Base-by-base conservation (phyloP, 2,888 invertebrate species). In the Cremastinae sp. region DNA sequence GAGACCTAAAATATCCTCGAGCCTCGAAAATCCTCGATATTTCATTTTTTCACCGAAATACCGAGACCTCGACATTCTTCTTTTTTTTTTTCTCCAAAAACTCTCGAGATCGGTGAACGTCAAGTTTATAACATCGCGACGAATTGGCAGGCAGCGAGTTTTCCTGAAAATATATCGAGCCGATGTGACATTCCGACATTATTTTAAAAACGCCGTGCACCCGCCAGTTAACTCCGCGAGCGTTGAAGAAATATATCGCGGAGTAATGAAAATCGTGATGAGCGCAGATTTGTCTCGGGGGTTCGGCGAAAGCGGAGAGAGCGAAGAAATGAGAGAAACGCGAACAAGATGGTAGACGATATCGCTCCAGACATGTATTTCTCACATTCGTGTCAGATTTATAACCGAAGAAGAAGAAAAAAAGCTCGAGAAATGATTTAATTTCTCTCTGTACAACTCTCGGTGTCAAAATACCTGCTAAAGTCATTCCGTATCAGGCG, bases 401-500 rank as follows among this genome's bases (percentile, higher is more conserved):
- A 28, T n/a, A n/a, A 4, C 39, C 2, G 10, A 56, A 39, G 18
- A 61, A 37, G 16, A 59, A 9, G 7, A 59, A 2, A 1, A 43
- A n/a, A 10, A 20, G n/a, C 16, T 53, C 12, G 41, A 51, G 16
- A 14, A 45, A 22, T n/a, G 56, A 59, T 47, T 22, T 47, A 14
- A 14, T 59, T 45, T 7, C 1, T 1, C 37, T 8, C 10, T 22
- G 41, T n/a, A 10, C 10, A 4, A 20, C 12, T 28, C n/a, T n/a
- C n/a, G n/a, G 28, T 28, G 28, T 14, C 20, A 9, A n/a, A n/a
- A n/a, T 86, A 89, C 89, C 88, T 87, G 87, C 83, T 84, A 86
- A 83, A 83, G 87, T 88, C 89, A 89, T 89, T 81, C 84, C 84
- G 85, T 85, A 66, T 71, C 81, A 84, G 78, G 81, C 80, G 84